Conservation (phyloP, 2,797 vertebrate genomes). For the Discoglossus pictus region DNA sequence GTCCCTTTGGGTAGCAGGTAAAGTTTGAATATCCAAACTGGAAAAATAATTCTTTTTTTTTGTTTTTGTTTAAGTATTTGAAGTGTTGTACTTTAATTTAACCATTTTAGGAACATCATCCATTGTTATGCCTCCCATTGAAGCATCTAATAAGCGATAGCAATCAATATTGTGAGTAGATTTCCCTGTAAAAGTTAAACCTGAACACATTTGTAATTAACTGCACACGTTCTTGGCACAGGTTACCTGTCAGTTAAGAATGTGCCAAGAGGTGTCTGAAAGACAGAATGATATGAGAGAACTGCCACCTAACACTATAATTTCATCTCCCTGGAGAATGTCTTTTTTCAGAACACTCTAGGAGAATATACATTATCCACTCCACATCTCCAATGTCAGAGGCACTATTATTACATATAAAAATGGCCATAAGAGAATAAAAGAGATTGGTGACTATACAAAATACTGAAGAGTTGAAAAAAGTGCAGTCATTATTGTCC, state of each 20-base stretch:
- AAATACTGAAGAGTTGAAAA: constrained; percentile 1
- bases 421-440: too few species aligned
- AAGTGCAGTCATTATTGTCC: too few species aligned
- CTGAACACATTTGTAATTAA: constrained; percentile 10
- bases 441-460: too few species aligned
- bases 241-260: constrained; percentile 10
- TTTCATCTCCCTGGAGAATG: neutral
- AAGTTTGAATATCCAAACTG: too few species aligned
- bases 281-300: neutral
- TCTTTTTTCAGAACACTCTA: neutral
- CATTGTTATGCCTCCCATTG: too few species aligned
- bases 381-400: constrained; percentile 3
- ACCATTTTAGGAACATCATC: too few species aligned
- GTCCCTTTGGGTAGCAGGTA: too few species aligned
- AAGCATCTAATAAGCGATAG: too few species aligned
- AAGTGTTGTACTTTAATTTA: too few species aligned
- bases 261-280: neutral
- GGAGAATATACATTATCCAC: constrained; percentile 6
- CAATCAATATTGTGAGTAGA: neutral
- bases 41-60: too few species aligned
- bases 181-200: neutral
- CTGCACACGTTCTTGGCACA: constrained; percentile 1
- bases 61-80: too few species aligned
- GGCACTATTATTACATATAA: too few species aligned
- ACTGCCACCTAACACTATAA: constrained; percentile 18